Conservation (phyloP, 2,888 invertebrate genomes). For the Macaria notata region DNA sequence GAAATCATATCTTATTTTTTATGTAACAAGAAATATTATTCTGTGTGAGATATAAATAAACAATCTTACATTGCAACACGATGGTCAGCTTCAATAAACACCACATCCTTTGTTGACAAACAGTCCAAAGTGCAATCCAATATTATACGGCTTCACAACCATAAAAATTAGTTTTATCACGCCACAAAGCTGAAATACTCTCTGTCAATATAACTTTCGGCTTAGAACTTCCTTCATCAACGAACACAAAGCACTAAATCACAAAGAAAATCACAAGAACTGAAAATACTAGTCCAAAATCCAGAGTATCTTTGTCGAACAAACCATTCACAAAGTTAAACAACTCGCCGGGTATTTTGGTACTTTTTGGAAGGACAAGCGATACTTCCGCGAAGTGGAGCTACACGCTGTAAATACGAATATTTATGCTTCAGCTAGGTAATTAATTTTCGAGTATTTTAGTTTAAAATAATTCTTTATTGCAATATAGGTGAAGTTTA, state of each 20-base stretch:
- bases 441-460: no score
- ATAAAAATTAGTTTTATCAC: constrained; percentile 2
- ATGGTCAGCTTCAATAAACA: constrained; percentile 58
- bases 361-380: no score
- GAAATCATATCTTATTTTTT: background rate
- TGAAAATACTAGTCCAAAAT: background rate
- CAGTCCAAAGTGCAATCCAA: constrained; percentile 29
- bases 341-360: no score
- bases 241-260: background rate
- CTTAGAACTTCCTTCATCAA: constrained; percentile 2
- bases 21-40: constrained; percentile 1
- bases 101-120: constrained; percentile 53
- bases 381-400: no score
- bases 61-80: constrained; percentile 61
- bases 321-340: background rate
- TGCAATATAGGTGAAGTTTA: no score
- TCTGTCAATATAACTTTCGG: background rate
- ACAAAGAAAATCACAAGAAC: background rate
- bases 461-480: no score
- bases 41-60: constrained; percentile 10
- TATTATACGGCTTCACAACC: constrained; percentile 19
- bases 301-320: background rate
- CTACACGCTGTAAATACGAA: no score
- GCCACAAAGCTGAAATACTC: background rate
- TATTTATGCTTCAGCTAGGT: no score